Percentiles rank a stretch among this genome's conserved stretches.
Evolutionary conservation across 2,113 vertebrate genomes (phyloP).

Genomic region (Microcebus jonahi): DNA sequence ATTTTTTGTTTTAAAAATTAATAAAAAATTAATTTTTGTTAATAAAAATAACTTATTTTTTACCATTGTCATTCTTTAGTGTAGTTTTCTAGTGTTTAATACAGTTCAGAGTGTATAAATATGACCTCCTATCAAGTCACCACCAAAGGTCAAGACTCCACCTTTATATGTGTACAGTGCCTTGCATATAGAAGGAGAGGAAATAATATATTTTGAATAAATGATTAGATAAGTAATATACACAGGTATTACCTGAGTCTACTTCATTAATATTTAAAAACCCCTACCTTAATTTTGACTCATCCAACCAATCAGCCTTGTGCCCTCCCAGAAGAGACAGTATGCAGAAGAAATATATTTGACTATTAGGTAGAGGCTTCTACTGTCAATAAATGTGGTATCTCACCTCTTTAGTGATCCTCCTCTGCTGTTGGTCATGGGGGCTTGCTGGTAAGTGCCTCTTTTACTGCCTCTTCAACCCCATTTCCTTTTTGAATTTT

Average conservation of each 20-base stretch:
- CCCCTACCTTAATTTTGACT: background rate
- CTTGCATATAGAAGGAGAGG: background rate
- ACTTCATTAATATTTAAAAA: background rate
- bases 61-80: background rate
- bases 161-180: background rate
- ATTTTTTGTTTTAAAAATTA: conserved; percentile 36
- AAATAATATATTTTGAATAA: background rate
- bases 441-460: background rate
- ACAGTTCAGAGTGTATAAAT: conserved; percentile 9
- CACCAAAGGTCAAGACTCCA: background rate
- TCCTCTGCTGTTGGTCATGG: accelerated
- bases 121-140: background rate
- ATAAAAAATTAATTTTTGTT: background rate
- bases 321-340: background rate
- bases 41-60: conserved; percentile 25
- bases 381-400: background rate
- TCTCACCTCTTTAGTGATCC: background rate
- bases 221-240: conserved; percentile 33
- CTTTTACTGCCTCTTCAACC: background rate
- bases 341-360: background rate
- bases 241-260: background rate
- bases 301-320: background rate
- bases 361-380: background rate
- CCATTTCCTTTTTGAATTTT: background rate
- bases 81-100: background rate